These are phyloP conservation scores for Xiphophorus couchianus DNA, from an alignment of 2,113 vertebrate genomes.

Conservation along the genomic window DNA sequence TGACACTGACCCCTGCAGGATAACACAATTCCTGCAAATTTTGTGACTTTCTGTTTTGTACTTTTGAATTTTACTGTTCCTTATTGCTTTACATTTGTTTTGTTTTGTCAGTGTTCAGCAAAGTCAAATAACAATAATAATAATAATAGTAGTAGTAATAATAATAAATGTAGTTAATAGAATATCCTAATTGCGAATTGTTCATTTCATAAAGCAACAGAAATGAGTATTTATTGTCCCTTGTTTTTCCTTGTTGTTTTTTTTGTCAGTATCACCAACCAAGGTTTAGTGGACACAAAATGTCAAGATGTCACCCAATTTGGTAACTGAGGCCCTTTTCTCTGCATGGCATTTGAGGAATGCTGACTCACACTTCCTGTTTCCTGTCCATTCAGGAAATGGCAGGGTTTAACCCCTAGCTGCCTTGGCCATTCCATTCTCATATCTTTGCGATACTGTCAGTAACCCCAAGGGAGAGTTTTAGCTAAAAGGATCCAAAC, in stretches of 20 bases:
- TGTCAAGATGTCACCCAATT: neutral
- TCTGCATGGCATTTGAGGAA: conserved; percentile 67
- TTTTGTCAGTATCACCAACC: neutral
- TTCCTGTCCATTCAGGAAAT: conserved; percentile 77
- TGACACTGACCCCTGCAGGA: conserved; percentile 69
- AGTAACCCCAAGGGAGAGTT: conserved; percentile 39
- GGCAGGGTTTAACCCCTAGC: conserved; percentile 60
- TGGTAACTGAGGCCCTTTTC: neutral
- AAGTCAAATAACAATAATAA: neutral
- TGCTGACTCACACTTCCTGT: conserved; percentile 79
- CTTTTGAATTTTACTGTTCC: neutral
- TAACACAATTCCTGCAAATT: neutral
- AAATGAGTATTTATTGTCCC: neutral
- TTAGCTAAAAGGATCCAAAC: conserved; percentile 18
- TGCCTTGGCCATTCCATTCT: conserved; percentile 40
- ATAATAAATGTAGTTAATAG: neutral
- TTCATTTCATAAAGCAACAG: neutral
- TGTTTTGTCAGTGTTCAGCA: neutral
- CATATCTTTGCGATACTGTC: conserved; percentile 71
- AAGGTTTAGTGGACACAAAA: neutral
- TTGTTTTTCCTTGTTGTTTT: too few relatives aligned
- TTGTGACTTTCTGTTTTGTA: neutral
- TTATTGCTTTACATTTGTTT: neutral
- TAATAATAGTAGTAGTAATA: neutral
- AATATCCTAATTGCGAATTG: too few relatives aligned